These are phyloP conservation scores for Alosa alosa DNA, from an alignment of 2,113 vertebrate genomes.

Conservation along the genomic window DNA sequence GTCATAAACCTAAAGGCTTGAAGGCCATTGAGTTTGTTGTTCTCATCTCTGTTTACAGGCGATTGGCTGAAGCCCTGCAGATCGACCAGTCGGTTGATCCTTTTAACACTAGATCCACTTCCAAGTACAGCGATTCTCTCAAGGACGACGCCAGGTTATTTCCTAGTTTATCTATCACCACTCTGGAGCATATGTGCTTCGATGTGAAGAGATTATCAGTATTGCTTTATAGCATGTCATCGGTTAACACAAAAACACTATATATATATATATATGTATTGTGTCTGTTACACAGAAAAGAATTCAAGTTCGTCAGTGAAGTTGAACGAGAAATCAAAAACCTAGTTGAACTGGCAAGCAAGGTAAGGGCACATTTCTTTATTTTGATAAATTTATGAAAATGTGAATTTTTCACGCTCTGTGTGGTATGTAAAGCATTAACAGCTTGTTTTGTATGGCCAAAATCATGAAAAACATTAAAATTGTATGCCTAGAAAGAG, in stretches of 20 bases:
- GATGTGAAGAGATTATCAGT: not conserved
- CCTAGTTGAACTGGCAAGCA: constrained; percentile 88
- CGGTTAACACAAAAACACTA: not conserved
- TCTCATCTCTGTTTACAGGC: constrained; percentile 49
- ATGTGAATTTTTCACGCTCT: too few relatives aligned
- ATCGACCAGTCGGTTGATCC: constrained; percentile 87
- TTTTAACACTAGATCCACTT: constrained; percentile 82
- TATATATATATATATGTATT: constrained; percentile 10
- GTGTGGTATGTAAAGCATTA: too few relatives aligned
- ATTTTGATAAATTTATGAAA: not conserved
- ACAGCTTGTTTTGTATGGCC: too few relatives aligned
- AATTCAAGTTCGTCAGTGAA: constrained; percentile 90
- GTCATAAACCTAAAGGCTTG: not conserved
- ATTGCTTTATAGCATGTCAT: not conserved
- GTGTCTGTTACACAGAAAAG: constrained; percentile 79
- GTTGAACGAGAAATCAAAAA: constrained; percentile 91
- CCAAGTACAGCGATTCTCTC: constrained; percentile 88
- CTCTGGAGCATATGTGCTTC: not conserved
- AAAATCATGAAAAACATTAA: too few relatives aligned
- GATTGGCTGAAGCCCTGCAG: constrained; percentile 90
- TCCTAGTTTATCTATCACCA: not conserved
- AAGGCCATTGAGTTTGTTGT: not conserved
- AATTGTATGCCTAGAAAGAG: too few relatives aligned
- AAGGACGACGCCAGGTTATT: constrained; percentile 92
- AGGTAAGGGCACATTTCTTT: constrained; percentile 74